phyloP scores from a whole-genome alignment of 1,140 invertebrate species.

The Bathynomus jamesi region DNA sequence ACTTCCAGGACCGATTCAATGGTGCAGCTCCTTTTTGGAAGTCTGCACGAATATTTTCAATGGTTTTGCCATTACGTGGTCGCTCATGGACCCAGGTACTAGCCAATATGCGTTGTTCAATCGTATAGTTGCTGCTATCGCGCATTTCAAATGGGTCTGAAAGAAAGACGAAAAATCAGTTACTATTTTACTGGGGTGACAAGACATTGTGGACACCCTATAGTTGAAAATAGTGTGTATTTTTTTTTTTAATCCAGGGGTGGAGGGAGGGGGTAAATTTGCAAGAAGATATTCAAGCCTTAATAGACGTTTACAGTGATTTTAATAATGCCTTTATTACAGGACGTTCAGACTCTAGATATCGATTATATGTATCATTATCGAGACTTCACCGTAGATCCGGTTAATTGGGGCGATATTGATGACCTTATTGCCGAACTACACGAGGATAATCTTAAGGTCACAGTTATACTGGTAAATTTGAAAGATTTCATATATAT shows the following conservation, averaged over 20 bases:
- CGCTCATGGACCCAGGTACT: no score
- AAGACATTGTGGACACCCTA: no score
- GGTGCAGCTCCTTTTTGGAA: no score
- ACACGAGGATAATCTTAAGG: slow-evolving; percentile 7
- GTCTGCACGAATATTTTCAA: no score
- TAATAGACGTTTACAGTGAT: neutral
- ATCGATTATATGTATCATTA: neutral
- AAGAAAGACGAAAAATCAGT: no score
- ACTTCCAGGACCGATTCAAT: no score
- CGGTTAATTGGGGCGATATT: slow-evolving; percentile 4
- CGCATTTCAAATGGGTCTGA: no score
- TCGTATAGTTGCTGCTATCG: no score
- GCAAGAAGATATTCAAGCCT: neutral
- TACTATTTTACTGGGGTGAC: no score
- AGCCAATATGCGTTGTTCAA: no score
- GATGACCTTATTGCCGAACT: slow-evolving; percentile 6
- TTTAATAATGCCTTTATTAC: neutral
- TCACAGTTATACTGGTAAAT: slow-evolving; percentile 3
- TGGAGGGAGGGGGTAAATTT: neutral
- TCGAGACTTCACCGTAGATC: slow-evolving; percentile 4
- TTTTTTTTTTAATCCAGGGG: neutral
- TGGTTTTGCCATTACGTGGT: no score
- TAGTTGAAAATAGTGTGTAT: neutral
- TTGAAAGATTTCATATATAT: no score
- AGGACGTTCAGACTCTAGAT: neutral